phyloP scores from a whole-genome alignment of 2,797 vertebrate genomes.

The Anisognathus igniventris region DNA sequence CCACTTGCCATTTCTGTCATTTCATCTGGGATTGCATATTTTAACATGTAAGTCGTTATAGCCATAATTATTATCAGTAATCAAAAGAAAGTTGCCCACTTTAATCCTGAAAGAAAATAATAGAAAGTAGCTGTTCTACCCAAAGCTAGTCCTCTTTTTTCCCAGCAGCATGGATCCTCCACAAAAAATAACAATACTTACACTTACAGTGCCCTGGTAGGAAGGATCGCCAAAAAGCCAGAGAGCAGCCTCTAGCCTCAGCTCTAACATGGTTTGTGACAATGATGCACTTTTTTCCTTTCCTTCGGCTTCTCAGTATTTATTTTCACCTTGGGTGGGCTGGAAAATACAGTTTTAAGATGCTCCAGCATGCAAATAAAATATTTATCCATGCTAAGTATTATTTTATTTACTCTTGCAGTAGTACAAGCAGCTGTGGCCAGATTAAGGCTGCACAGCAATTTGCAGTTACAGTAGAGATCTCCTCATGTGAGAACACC shows the following conservation, averaged over 20 bases:
- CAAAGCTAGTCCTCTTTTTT: background rate
- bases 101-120: background rate
- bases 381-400: background rate
- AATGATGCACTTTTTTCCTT: background rate
- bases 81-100: background rate
- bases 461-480: background rate
- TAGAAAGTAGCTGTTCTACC: background rate
- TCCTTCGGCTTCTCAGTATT: background rate
- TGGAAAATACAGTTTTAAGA: background rate
- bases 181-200: background rate
- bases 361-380: background rate
- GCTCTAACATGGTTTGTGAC: background rate
- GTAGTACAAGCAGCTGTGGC: background rate
- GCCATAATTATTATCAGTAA: background rate
- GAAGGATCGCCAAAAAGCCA: background rate
- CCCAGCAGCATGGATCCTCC: background rate
- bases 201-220: background rate
- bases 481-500: background rate
- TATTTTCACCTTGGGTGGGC: slow-evolving; percentile 20
- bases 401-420: background rate
- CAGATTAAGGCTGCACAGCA: background rate
- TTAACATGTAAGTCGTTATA: background rate
- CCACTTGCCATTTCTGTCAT: background rate
- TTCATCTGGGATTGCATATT: background rate
- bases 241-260: background rate